phyloP scores from a whole-genome alignment of 2,113 vertebrate species.

The Hippocampus guttulatus region DNA sequence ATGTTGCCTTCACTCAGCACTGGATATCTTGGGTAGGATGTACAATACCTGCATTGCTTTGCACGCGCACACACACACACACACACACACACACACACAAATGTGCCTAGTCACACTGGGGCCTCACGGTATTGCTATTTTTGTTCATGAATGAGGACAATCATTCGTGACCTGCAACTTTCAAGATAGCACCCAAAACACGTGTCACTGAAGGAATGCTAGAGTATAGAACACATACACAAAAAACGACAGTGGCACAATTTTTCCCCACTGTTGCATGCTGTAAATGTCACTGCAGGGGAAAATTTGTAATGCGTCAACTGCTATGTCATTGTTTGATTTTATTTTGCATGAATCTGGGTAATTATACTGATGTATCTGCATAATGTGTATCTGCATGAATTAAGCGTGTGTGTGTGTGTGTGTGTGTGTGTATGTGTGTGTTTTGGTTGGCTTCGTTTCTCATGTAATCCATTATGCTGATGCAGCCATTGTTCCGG shows the following conservation, averaged over 20 bases:
- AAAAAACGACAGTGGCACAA: not conserved
- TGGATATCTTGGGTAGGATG: conserved; percentile 9
- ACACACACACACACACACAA: conserved; percentile 13
- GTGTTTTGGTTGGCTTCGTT: not conserved
- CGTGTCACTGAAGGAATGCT: not conserved
- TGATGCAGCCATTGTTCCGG: not conserved
- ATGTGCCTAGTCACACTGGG: not conserved
- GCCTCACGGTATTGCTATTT: not conserved
- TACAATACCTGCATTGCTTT: conserved; percentile 11
- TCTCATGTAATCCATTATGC: not conserved
- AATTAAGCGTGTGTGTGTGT: not conserved
- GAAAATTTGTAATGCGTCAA: not conserved
- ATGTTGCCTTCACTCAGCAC: conserved; percentile 2
- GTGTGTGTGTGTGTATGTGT: not conserved
- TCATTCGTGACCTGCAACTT: not conserved
- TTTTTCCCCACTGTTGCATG: not conserved
- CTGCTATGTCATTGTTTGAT: not conserved
- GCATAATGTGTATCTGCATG: not conserved
- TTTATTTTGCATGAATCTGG: not conserved
- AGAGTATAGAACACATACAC: not conserved
- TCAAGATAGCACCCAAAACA: not conserved
- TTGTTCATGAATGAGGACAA: not conserved
- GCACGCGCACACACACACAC: not conserved
- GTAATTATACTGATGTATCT: not conserved
- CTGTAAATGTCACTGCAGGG: not conserved